Evolutionary conservation across 2,797 vertebrate species (phyloP).

Genomic region (Artibeus lituratus): DNA sequence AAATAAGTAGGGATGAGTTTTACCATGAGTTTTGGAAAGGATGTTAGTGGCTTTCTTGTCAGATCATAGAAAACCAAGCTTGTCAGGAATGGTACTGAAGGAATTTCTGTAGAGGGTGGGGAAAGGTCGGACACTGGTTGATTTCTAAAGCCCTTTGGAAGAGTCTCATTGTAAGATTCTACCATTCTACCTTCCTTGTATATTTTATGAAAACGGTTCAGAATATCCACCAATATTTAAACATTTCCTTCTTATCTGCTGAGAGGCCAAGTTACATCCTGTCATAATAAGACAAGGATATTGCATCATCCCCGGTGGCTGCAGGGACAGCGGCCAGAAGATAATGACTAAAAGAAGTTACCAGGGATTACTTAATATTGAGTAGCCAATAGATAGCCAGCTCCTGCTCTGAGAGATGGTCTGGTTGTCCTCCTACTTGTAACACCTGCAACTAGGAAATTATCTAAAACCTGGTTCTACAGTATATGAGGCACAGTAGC

Average conservation of each 20-base stretch:
- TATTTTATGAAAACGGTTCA: not conserved
- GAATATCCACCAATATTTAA: not conserved
- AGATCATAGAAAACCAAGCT: not conserved
- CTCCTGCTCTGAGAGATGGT: not conserved
- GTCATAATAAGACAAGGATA: not conserved
- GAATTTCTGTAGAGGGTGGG: not conserved
- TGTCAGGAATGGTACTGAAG: not conserved
- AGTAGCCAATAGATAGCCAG: not conserved
- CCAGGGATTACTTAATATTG: not conserved
- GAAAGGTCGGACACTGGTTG: not conserved
- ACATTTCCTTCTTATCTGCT: not conserved
- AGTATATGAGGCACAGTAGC: not conserved
- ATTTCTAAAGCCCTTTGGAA: not conserved
- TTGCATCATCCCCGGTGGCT: not conserved
- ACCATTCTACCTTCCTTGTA: not conserved
- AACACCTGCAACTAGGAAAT: not conserved
- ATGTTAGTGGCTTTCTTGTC: not conserved
- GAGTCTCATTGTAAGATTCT: not conserved
- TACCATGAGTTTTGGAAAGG: not conserved
- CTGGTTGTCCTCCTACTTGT: not conserved
- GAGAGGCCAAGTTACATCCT: not conserved
- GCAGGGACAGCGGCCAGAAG: not conserved
- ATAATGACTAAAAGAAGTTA: not conserved
- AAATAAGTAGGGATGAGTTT: no score
- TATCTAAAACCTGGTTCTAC: not conserved